Evolutionary conservation across 2,888 invertebrate species (phyloP), one percentile per base, ranked within the genome.

Genomic region (Noctua janthe): DNA sequence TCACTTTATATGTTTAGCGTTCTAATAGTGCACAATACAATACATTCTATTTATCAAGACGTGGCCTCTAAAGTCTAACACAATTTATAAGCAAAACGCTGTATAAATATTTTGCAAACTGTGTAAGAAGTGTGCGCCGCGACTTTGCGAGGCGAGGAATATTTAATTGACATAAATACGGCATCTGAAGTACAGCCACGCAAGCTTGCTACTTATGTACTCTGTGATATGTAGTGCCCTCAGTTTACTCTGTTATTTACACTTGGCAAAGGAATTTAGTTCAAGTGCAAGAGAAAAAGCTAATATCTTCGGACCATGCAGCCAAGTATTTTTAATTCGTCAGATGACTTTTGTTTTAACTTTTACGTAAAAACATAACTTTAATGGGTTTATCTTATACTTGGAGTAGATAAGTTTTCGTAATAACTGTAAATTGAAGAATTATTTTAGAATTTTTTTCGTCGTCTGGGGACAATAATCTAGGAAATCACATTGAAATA

Each of bases 111-210:
- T 82, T 74, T 62, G 69, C 66, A 87, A 77, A 54, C 66, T 39
- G 29, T 64, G 66, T 56, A 70, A 76, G 80, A 75, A 77, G 54
- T 76, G 56, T 66, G 47, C 59, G 59, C 72, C 49, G 43, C 43
- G 76, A 69, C 69, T 76, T 78, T 39, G 54, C 75, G 47, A 81
- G 54, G 74, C 74, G 64, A 47, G 73, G 64, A 82, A 85, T 80
- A 88, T 78, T 67, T 78, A 85, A 80, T 87, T 85, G 86, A 85
- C 87, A 85, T 74, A 80, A 88, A 88, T 86, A 66, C 74, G 78
- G 71, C 73, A 29, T 69, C 47, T 85, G 59, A 77, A 51, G 75
- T 62, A 66, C 76, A 74, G 59, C 59, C 77, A 79, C 70, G 79
- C 81, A 51, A 80, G 81, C 73, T 78, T n/a, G 29, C 70, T 59